Evolutionary conservation across 1,140 invertebrate species (phyloP).

Genomic region (Venustaconcha ellipsiformis): DNA sequence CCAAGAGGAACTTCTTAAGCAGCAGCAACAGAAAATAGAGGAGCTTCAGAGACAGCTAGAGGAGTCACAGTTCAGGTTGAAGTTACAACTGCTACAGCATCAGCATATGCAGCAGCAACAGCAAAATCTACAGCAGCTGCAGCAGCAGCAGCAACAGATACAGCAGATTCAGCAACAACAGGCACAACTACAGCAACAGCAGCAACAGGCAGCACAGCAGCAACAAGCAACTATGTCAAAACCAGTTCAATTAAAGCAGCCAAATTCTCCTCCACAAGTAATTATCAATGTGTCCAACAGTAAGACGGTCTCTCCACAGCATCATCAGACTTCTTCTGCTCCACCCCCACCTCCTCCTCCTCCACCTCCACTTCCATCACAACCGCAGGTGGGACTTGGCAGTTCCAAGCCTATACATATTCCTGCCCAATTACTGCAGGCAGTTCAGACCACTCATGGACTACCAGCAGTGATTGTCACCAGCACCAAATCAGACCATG

Average conservation of each 20-base stretch:
- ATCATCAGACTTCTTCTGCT: neutral
- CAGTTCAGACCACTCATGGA: conserved; percentile 35
- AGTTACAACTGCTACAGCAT: conserved; percentile 60
- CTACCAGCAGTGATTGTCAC: conserved; percentile 40
- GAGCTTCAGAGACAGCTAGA: conserved; percentile 85
- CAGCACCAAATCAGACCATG: conserved; percentile 16
- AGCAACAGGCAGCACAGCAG: conserved; percentile 62
- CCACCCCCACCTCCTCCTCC: conserved; percentile 41
- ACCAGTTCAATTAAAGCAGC: conserved; percentile 41
- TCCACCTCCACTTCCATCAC: conserved; percentile 50
- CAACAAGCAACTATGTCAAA: conserved; percentile 20
- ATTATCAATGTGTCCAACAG: conserved; percentile 15
- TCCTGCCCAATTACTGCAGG: conserved; percentile 41
- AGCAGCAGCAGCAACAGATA: conserved; percentile 46
- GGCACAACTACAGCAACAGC: conserved; percentile 36
- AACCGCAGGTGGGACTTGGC: neutral
- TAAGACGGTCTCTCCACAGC: neutral
- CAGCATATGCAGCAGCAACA: conserved; percentile 59
- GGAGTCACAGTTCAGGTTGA: conserved; percentile 55
- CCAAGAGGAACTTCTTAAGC: conserved; percentile 78
- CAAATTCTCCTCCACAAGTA: conserved; percentile 44
- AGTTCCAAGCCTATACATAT: conserved; percentile 39
- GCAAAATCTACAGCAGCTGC: conserved; percentile 49
- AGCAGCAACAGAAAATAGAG: conserved; percentile 89
- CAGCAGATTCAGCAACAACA: conserved; percentile 49